A percentile compares a stretch with the other conserved stretches of the same genome.
Evolutionary conservation across 1,140 invertebrate species (phyloP).

Genomic region (Macrocentrus cingulum): DNA sequence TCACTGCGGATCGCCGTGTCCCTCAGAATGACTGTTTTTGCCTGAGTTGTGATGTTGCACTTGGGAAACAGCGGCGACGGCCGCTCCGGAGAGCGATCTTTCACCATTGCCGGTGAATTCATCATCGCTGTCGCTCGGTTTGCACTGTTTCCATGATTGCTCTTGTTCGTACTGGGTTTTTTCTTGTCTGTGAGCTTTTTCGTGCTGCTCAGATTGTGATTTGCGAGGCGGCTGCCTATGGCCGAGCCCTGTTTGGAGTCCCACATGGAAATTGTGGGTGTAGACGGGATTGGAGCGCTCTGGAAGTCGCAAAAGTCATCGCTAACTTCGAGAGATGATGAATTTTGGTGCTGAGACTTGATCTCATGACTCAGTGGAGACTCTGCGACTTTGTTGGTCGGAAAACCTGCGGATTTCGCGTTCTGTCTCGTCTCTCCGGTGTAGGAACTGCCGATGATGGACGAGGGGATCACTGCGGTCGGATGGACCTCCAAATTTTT

Average conservation of each 20-base stretch:
- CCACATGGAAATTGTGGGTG: constrained; percentile 40
- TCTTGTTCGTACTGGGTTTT: constrained; percentile 18
- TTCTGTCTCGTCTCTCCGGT: constrained; percentile 16
- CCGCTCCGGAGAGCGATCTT: background rate
- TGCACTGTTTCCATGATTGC: constrained; percentile 1
- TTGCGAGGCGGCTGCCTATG: constrained; percentile 58
- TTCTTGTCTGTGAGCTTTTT: constrained; percentile 46
- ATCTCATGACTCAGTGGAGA: constrained; percentile 9
- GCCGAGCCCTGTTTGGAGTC: constrained; percentile 54
- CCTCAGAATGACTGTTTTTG: constrained; percentile 55
- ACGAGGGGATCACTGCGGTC: constrained; percentile 11
- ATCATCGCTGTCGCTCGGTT: background rate
- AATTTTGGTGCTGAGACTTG: constrained; percentile 3
- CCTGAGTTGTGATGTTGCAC: constrained; percentile 50
- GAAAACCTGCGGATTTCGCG: background rate
- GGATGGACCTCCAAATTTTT: constrained; percentile 6
- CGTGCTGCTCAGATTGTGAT: constrained; percentile 59
- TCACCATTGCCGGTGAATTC: constrained; percentile 5
- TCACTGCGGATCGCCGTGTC: constrained; percentile 55
- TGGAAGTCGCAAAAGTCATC: constrained; percentile 68
- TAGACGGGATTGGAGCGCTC: constrained; percentile 51
- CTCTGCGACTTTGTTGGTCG: background rate
- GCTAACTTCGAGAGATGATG: constrained; percentile 35
- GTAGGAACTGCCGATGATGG: constrained; percentile 16
- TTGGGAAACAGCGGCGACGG: constrained; percentile 52